These are phyloP conservation scores for Hozukius guyotensis DNA, from an alignment of 2,797 vertebrate genomes.

Conservation along the genomic window DNA sequence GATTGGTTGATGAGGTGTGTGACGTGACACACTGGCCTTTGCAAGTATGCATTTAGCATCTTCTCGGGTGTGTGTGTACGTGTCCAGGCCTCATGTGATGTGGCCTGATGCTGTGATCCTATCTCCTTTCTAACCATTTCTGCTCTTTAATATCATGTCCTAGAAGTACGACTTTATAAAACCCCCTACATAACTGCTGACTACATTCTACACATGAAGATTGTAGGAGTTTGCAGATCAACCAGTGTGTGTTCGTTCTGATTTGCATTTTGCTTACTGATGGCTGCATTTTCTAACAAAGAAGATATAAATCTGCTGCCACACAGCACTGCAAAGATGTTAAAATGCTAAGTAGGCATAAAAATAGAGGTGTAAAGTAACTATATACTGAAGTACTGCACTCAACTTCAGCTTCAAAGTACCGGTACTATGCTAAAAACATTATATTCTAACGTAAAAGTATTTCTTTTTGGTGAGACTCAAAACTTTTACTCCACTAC, in stretches of 20 bases:
- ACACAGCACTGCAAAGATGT: neutral
- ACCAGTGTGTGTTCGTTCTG: neutral
- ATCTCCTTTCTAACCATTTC: neutral
- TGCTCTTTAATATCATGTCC: neutral
- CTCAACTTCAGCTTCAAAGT: neutral
- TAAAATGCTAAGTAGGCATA: neutral
- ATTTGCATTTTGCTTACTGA: neutral
- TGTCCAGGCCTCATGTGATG: neutral
- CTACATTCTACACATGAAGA: conserved; percentile 85
- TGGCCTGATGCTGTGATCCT: neutral
- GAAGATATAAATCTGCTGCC: neutral
- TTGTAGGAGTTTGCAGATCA: conserved; percentile 78
- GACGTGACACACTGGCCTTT: neutral
- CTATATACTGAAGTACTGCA: neutral
- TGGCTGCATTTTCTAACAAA: neutral
- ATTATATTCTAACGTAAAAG: neutral
- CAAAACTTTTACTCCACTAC: neutral
- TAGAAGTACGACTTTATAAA: neutral
- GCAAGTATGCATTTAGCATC: neutral
- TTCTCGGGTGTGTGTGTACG: neutral
- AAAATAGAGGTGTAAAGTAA: neutral
- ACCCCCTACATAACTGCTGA: conserved; percentile 52
- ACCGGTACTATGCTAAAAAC: neutral
- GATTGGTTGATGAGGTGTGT: neutral
- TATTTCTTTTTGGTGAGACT: neutral